Base-by-base conservation (phyloP, 2,113 vertebrate species). In the Genyomyrus donnyi region DNA sequence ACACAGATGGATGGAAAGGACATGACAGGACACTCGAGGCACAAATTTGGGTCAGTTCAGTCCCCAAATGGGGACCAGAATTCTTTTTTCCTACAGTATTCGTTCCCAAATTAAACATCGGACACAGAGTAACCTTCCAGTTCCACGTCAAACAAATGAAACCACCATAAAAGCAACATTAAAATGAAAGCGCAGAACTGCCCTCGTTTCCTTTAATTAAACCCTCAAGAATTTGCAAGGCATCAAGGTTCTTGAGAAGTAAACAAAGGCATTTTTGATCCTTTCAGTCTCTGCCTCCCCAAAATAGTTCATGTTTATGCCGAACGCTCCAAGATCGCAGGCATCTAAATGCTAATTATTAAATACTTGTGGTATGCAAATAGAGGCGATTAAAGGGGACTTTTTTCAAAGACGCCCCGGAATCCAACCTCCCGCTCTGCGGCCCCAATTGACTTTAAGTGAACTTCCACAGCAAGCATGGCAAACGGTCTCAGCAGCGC, bases 261-360 rank as follows among this genome's bases (percentile, higher is more conserved):
- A 80, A 80, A 80, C 74, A 80, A 39, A 80, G 39, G 74, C 17
- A 80, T 80, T 80, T 70, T 80, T 80, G 74, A 80, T 80, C 74
- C 35, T 77, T 77, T 19, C 70, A 39, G 70, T 77, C 70, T 77
- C 70, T 39, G 70, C 70, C 35, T 27, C 35, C 74, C 35, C 31
- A 42, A 80, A 80, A 49, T 88, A 56, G 24, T 89, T 83, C 74
- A 83, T 45, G 13, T 56, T 84, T 84, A 53, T 31, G 35, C 49
- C 52, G 49, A 89, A n/a, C 31, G 70, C 62, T 77, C 27, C 70
- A 83, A 52, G 35, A 52, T 83, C 74, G 27, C 35, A 50, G 31
- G 48, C 46, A 89, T 89, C 70, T 49, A 89, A 21, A 89, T 39
- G 80, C 50, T 56, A 52, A 84, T 89, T 66, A 56, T 89, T 88